These are phyloP conservation scores for Junco hyemalis DNA, from an alignment of 2,113 vertebrate genomes.

Conservation along the genomic window DNA sequence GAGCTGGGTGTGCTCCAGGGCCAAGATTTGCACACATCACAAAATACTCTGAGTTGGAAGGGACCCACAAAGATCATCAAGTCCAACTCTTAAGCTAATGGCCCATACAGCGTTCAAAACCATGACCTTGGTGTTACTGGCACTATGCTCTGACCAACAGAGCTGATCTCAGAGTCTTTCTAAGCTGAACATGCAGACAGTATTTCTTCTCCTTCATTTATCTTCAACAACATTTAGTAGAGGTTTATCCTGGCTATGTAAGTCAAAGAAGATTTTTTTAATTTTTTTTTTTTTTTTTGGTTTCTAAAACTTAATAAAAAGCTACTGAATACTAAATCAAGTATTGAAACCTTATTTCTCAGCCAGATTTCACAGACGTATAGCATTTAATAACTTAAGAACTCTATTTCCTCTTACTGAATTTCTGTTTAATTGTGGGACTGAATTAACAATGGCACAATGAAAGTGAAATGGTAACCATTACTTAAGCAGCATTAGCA, in stretches of 20 bases:
- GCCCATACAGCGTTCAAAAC: not conserved
- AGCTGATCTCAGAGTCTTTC: not conserved
- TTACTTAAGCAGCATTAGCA: not conserved
- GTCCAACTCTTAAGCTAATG: not conserved
- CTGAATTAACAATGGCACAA: slow-evolving; percentile 24
- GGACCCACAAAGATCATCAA: not conserved
- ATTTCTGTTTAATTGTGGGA: slow-evolving; percentile 21
- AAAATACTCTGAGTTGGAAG: not conserved
- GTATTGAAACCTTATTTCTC: not conserved
- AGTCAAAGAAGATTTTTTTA: not conserved
- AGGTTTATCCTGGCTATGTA: not conserved
- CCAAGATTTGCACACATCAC: not conserved
- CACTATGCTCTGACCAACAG: not conserved
- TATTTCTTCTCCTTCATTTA: not conserved
- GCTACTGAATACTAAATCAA: not conserved
- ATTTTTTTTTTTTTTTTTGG: not conserved
- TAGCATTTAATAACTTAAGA: slow-evolving; percentile 22
- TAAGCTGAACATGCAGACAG: not conserved
- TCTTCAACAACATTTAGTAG: not conserved
- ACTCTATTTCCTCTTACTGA: not conserved
- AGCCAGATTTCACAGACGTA: not conserved
- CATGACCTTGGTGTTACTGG: not conserved
- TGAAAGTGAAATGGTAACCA: slow-evolving; percentile 1
- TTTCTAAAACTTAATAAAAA: not conserved
- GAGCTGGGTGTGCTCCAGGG: accelerated